A percentile compares a stretch with the other conserved stretches of the same genome.
Evolutionary conservation across 2,113 vertebrate species (phyloP).

Genomic region (Rissa tridactyla): DNA sequence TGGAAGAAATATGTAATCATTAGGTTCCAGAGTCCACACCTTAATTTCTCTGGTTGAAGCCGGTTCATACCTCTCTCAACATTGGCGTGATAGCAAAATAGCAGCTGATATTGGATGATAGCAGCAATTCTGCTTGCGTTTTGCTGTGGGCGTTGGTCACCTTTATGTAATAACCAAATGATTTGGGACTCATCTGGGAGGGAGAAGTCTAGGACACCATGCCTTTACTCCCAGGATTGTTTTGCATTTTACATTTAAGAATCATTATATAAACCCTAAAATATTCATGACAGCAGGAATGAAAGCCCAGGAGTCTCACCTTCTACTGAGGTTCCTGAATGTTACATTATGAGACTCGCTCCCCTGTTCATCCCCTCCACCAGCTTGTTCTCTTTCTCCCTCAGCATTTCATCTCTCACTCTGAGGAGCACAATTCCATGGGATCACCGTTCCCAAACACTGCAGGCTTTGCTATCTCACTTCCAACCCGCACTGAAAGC

Average conservation of each 20-base stretch:
- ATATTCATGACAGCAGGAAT: not conserved
- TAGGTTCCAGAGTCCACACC: constrained; percentile 43
- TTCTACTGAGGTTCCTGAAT: not conserved
- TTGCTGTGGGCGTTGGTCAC: not conserved
- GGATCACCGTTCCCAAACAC: not conserved
- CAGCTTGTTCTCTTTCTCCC: not conserved
- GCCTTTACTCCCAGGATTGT: not conserved
- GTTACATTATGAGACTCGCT: not conserved
- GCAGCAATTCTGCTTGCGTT: not conserved
- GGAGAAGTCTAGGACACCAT: not conserved
- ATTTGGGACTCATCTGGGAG: not conserved
- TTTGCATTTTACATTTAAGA: constrained; percentile 19
- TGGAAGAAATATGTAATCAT: constrained; percentile 34
- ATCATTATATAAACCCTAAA: constrained; percentile 13
- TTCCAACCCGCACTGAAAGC: not conserved
- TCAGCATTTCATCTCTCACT: not conserved
- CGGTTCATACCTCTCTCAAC: not conserved
- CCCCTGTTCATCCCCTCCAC: not conserved
- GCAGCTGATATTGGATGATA: not conserved
- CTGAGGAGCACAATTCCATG: not conserved
- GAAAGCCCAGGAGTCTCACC: not conserved
- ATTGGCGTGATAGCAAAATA: not conserved
- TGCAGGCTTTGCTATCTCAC: not conserved
- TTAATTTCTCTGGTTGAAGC: constrained; percentile 13
- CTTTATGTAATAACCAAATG: not conserved